Percentiles rank a stretch among this genome's conserved stretches.
Evolutionary conservation across 53 echinoderm and acorn worm genomes (phyloP).

Genomic region (Patiria pectinifera): DNA sequence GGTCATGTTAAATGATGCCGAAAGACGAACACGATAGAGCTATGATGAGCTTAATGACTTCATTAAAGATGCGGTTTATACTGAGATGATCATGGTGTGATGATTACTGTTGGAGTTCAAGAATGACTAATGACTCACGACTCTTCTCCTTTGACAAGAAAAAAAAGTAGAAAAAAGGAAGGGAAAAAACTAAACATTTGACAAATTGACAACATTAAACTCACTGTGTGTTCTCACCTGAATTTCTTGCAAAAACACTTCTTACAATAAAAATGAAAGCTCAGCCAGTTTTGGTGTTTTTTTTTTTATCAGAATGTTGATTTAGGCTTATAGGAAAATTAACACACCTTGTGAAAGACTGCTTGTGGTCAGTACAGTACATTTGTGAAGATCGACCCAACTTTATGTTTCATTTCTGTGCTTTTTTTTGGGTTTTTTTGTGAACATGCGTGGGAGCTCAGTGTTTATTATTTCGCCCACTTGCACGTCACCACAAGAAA

Average conservation of each 20-base stretch:
- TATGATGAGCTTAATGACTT: background rate
- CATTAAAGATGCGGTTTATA: background rate
- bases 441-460: background rate
- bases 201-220: too few species aligned
- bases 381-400: background rate
- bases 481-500: background rate
- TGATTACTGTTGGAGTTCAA: background rate
- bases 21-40: background rate
- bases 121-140: background rate
- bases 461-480: background rate
- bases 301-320: too few species aligned
- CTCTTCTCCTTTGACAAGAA: background rate
- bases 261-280: too few species aligned
- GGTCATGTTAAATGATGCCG: background rate
- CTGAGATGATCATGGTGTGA: background rate
- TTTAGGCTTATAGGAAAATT: too few species aligned
- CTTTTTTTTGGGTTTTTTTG: too few species aligned
- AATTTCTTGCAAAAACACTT: too few species aligned
- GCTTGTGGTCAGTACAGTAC: background rate
- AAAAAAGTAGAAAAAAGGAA: background rate
- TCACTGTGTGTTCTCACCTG: too few species aligned
- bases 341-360: too few species aligned
- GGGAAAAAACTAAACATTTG: too few species aligned
- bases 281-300: too few species aligned
- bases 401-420: too few species aligned